Base-by-base conservation (phyloP, 1,140 invertebrate genomes). In the Hydropsyche tenuis region DNA sequence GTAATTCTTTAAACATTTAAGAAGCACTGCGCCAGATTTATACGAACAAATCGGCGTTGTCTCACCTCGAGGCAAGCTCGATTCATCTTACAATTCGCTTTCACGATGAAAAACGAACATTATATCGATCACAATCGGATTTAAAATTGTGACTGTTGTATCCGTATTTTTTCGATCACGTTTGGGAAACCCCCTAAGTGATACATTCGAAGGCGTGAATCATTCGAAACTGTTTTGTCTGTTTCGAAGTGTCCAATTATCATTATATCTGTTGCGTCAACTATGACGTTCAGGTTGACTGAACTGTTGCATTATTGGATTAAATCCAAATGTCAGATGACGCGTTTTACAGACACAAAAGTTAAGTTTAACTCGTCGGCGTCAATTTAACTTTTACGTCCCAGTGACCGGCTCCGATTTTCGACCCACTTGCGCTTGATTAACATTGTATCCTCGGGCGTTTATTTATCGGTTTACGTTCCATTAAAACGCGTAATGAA, bases 241-340 rank as follows among this genome's bases (percentile, higher is more conserved):
- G 30, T 9, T 37, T 37, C 30, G 30, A 4, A 4, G 3, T 37
- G 45, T 48, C 12, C 3, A 48, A 48, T 12, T 48, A 16, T 48
- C 45, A 48, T 3, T 48, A 23, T 37, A 37, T 9, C 30, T 37
- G 30, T 37, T 37, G 30, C 30, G 30, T 37, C 30, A 37, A 37
- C 30, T 3, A 37, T 60, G 56, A 60, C 56, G 56, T 60, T 60
- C 23, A 60, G 56, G 56, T 60, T 60, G 20, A 60, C 23, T 27
- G 56, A 60, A 53, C 48, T 53, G 48, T 22, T 22, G 22, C 23
- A 12, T 11, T n/a, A 25, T 27, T 60, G 56, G 56, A 23, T 22
- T 23, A 14, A 14, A 9, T 60, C 56, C 56, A 60, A 60, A 60
- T 60, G 56, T 60, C 56, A 60, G 14, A 60, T 60, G 56, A 60